Conservation (phyloP, 2,888 invertebrate genomes). For the Choreutis nemorana region DNA sequence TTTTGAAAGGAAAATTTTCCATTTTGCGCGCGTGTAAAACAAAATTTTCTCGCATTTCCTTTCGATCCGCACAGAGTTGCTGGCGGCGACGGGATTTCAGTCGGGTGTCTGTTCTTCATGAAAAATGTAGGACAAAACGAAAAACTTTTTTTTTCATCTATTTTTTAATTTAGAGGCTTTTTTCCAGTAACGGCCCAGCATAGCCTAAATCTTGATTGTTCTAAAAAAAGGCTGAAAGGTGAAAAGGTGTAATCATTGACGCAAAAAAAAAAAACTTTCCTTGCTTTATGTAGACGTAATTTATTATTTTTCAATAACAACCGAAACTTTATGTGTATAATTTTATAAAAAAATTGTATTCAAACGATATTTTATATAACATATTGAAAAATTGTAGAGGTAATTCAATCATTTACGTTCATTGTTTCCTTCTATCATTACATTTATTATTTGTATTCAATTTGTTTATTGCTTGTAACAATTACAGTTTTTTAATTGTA, state of each 20-base stretch:
- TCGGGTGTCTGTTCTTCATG: constrained; percentile 23
- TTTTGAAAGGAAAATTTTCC: constrained; percentile 35
- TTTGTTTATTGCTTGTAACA: too few relatives aligned
- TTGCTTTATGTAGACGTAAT: constrained; percentile 19
- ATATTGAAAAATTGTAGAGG: too few relatives aligned
- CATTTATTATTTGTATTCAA: too few relatives aligned
- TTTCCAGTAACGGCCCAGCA: constrained; percentile 16
- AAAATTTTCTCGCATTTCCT: constrained; percentile 53
- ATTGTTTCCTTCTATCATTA: too few relatives aligned
- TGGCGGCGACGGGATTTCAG: constrained; percentile 49
- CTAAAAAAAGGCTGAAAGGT: constrained; percentile 10
- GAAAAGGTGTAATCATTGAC: too few relatives aligned
- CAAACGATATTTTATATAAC: too few relatives aligned
- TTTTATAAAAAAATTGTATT: too few relatives aligned
- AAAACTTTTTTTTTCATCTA: constrained; percentile 16
- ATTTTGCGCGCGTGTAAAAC: constrained; percentile 60
- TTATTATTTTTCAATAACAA: too few relatives aligned
- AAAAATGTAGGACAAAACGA: constrained; percentile 15
- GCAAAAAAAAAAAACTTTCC: constrained; percentile 16
- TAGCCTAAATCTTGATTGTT: constrained; percentile 19
- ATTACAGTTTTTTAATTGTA: too few relatives aligned
- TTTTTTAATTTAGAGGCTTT: constrained; percentile 13
- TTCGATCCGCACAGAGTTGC: constrained; percentile 39
- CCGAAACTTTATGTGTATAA: too few relatives aligned
- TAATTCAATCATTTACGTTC: too few relatives aligned